Evolutionary conservation across 2,113 vertebrate species (phyloP).

Genomic region (Amazona guildingii): DNA sequence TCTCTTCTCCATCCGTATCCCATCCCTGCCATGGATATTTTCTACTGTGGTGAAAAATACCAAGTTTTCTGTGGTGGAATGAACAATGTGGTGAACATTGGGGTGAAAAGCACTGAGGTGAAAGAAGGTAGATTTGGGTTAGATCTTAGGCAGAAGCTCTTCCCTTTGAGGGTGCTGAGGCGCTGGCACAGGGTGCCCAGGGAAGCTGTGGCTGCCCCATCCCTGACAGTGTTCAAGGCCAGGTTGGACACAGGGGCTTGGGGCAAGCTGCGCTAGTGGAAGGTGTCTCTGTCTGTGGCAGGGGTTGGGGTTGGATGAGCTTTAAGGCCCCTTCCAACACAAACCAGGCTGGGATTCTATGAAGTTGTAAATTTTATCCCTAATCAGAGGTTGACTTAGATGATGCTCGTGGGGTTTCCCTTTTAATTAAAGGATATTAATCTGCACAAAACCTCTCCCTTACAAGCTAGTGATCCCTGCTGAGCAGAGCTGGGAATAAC

Average conservation of each 20-base stretch:
- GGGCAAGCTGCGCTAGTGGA: neutral
- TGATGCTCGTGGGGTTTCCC: neutral
- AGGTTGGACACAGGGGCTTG: neutral
- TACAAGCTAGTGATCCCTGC: neutral
- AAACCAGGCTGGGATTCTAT: neutral
- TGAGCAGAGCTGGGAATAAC: neutral
- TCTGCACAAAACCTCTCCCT: neutral
- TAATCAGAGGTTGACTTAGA: neutral
- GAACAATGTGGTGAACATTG: neutral
- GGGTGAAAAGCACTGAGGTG: neutral
- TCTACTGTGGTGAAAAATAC: neutral
- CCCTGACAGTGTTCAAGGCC: too few species aligned
- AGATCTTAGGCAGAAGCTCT: neutral
- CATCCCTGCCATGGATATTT: neutral
- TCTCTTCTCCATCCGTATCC: neutral
- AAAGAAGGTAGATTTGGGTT: neutral
- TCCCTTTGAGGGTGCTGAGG: too few species aligned
- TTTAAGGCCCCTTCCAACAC: neutral
- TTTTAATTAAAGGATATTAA: neutral
- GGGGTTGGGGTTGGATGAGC: neutral
- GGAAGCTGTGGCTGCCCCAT: too few species aligned
- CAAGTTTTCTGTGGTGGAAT: fast-evolving
- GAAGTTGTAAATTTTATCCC: neutral
- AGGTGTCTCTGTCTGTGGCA: fast-evolving
- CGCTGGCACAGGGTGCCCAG: too few species aligned